Evolutionary conservation across 1,140 invertebrate species (phyloP).

Genomic region (Drosophila guanche): DNA sequence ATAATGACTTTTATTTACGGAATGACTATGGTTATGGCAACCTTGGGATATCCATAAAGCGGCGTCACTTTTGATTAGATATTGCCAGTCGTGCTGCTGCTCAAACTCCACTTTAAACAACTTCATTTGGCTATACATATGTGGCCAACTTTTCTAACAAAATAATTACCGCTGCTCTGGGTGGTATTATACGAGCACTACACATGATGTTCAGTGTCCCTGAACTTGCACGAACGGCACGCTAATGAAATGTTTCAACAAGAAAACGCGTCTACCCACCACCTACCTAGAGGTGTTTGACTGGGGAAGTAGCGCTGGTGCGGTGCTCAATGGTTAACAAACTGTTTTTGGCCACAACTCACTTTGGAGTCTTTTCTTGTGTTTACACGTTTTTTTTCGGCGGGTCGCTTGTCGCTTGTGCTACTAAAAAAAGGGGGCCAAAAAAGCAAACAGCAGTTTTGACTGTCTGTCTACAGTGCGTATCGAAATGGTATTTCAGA

Average conservation of each 20-base stretch:
- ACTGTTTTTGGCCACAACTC: conserved; percentile 33
- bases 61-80: too few relatives aligned
- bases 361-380: conserved; percentile 28
- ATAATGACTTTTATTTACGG: conserved; percentile 14
- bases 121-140: too few relatives aligned
- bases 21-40: background rate
- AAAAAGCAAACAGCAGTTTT: conserved; percentile 24
- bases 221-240: conserved; percentile 64
- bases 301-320: background rate
- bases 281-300: too few relatives aligned
- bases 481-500: conserved; percentile 13
- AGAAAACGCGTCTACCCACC: background rate
- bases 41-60: too few relatives aligned
- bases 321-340: conserved; percentile 10
- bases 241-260: conserved; percentile 36
- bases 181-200: conserved; percentile 29
- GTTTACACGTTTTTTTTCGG: conserved; percentile 54
- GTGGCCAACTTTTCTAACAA: too few relatives aligned
- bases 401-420: conserved; percentile 29
- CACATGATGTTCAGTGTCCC: conserved; percentile 42
- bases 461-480: conserved; percentile 16
- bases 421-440: conserved; percentile 45
- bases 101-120: background rate
- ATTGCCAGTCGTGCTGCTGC: too few relatives aligned
- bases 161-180: background rate